phyloP scores from a whole-genome alignment of 2,888 invertebrate species.

The Cosmopolites sordidus region DNA sequence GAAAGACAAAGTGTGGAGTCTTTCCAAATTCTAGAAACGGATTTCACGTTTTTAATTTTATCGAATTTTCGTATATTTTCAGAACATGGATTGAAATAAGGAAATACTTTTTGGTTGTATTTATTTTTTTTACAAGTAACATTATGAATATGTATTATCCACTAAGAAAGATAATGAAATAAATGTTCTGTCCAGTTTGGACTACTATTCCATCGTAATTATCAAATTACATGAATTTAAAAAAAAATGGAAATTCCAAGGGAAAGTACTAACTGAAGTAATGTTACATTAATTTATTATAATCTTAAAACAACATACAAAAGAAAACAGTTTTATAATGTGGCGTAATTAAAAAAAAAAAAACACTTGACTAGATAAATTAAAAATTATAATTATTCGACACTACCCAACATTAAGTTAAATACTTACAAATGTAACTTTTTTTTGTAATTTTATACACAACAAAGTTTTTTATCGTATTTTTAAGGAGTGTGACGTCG shows the following conservation, averaged over 20 bases:
- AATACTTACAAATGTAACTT: constrained; percentile 38
- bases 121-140: constrained; percentile 15
- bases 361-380: constrained; percentile 36
- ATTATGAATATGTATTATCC: constrained; percentile 12
- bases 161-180: constrained; percentile 15
- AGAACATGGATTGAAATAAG: constrained; percentile 35
- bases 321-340: constrained; percentile 24
- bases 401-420: constrained; percentile 39
- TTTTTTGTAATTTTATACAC: constrained; percentile 35
- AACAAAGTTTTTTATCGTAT: constrained; percentile 38
- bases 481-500: constrained; percentile 21
- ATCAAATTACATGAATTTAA: constrained; percentile 30
- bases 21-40: too few relatives aligned
- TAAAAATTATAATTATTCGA: constrained; percentile 33
- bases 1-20: too few relatives aligned
- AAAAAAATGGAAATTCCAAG: constrained; percentile 1
- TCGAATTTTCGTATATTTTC: too few relatives aligned
- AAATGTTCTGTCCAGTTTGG: constrained; percentile 50
- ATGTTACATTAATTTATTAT: constrained; percentile 40
- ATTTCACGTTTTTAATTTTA: too few relatives aligned
- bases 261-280: constrained; percentile 17
- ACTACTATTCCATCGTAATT: constrained; percentile 48
- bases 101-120: neutral
- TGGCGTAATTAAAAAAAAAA: constrained; percentile 32
- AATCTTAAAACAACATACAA: constrained; percentile 41